These are phyloP conservation scores for Listronotus bonariensis DNA, from an alignment of 1,140 invertebrate species.

Conservation along the genomic window DNA sequence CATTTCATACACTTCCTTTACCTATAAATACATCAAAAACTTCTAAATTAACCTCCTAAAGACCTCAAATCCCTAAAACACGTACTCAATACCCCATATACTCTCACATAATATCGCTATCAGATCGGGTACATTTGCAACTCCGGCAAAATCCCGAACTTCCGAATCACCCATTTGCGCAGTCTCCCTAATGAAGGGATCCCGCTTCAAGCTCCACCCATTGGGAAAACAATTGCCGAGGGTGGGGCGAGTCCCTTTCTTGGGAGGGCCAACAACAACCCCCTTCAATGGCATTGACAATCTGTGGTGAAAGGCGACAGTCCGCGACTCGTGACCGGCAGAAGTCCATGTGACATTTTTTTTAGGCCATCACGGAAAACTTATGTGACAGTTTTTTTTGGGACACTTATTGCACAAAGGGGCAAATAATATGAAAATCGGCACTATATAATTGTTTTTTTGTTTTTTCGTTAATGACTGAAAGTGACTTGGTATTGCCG, in stretches of 20 bases:
- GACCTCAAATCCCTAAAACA: no score
- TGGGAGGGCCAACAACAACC: constrained; percentile 19
- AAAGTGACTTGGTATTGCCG: neutral
- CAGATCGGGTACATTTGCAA: neutral
- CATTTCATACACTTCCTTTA: no score
- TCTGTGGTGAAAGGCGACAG: constrained; percentile 23
- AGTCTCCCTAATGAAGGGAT: neutral
- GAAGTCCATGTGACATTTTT: constrained; percentile 5
- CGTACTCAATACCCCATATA: no score
- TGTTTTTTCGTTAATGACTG: no score
- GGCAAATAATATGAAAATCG: no score
- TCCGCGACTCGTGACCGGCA: neutral
- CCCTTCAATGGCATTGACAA: constrained; percentile 28
- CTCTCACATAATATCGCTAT: no score
- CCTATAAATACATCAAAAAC: no score
- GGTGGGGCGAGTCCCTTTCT: constrained; percentile 26
- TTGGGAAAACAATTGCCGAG: constrained; percentile 1
- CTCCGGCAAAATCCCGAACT: constrained; percentile 2
- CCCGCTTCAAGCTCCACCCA: constrained; percentile 12
- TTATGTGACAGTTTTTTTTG: no score
- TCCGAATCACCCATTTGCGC: neutral
- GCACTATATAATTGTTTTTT: no score
- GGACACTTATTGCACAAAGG: no score
- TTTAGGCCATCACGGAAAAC: no score
- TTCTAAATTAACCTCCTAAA: no score